These are phyloP conservation scores for Athalia rosae DNA, from an alignment of 2,888 invertebrate species.

Conservation along the genomic window DNA sequence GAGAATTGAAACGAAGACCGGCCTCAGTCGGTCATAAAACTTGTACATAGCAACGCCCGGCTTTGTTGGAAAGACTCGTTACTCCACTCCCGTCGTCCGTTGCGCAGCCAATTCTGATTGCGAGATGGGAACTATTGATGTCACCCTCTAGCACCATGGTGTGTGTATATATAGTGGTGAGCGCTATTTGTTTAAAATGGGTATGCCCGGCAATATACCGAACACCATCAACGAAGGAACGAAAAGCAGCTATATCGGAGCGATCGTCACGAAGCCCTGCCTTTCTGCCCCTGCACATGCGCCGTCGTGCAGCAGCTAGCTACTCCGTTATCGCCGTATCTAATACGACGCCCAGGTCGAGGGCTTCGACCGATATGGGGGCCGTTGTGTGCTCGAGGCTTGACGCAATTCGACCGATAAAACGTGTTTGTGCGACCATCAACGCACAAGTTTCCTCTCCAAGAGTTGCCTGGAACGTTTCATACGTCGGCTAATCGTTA, in stretches of 20 bases:
- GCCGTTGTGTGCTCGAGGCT: slow-evolving; percentile 39
- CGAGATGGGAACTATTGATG: too few species aligned
- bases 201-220: too few species aligned
- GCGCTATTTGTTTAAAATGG: too few species aligned
- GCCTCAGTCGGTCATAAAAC: too few species aligned
- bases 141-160: too few species aligned
- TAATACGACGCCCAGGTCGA: slow-evolving; percentile 45
- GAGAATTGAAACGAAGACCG: too few species aligned
- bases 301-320: slow-evolving; percentile 14
- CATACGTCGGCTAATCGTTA: neutral
- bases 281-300: slow-evolving; percentile 18
- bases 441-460: slow-evolving; percentile 33
- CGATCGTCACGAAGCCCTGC: neutral
- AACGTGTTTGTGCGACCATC: slow-evolving; percentile 34
- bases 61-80: too few species aligned
- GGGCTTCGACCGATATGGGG: slow-evolving; percentile 45
- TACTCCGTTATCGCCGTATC: slow-evolving; percentile 44
- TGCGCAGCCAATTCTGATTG: too few species aligned
- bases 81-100: too few species aligned
- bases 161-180: too few species aligned
- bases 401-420: slow-evolving; percentile 44
- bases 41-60: too few species aligned
- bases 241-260: neutral
- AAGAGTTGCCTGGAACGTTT: neutral
- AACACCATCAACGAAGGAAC: neutral